phyloP scores from a whole-genome alignment of 2,888 invertebrate genomes.

The Scaeva pyrastri region DNA sequence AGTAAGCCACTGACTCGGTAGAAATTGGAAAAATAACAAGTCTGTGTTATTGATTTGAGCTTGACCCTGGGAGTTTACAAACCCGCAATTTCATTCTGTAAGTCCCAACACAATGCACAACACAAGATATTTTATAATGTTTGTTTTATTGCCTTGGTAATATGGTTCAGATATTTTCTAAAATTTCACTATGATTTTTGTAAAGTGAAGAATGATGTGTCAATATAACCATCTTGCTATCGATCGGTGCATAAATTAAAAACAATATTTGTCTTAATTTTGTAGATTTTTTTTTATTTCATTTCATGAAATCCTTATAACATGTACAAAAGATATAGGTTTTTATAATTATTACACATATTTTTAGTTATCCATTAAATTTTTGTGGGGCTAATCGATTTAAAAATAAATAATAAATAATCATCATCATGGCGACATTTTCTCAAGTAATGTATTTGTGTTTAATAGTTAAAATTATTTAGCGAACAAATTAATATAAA shows the following conservation, averaged over 20 bases:
- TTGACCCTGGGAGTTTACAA: too few species aligned
- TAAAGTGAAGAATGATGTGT: too few species aligned
- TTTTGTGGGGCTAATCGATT: conserved; percentile 60
- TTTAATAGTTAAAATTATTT: conserved; percentile 5
- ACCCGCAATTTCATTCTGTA: too few species aligned
- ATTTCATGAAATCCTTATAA: conserved; percentile 74
- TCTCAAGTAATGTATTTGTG: conserved; percentile 46
- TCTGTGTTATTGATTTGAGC: too few species aligned
- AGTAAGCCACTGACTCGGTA: too few species aligned
- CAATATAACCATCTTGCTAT: too few species aligned
- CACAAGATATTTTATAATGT: too few species aligned
- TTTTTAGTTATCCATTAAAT: conserved; percentile 52
- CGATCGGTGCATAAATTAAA: background rate
- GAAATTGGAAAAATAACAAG: too few species aligned
- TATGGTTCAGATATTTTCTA: too few species aligned
- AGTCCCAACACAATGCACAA: too few species aligned
- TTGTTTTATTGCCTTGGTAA: too few species aligned
- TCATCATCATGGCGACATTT: conserved; percentile 62
- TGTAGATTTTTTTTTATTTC: conserved; percentile 68
- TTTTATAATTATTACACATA: conserved; percentile 64
- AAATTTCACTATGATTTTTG: too few species aligned
- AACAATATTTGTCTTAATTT: conserved; percentile 22
- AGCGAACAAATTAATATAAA: conserved; percentile 2
- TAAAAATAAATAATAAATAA: conserved; percentile 69
- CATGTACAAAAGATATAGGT: conserved; percentile 76